Percentiles rank a stretch among this genome's conserved stretches.
These are phyloP conservation scores for Brachionus plicatilis DNA, from an alignment of 1,140 invertebrate genomes.

Conservation along the genomic window DNA sequence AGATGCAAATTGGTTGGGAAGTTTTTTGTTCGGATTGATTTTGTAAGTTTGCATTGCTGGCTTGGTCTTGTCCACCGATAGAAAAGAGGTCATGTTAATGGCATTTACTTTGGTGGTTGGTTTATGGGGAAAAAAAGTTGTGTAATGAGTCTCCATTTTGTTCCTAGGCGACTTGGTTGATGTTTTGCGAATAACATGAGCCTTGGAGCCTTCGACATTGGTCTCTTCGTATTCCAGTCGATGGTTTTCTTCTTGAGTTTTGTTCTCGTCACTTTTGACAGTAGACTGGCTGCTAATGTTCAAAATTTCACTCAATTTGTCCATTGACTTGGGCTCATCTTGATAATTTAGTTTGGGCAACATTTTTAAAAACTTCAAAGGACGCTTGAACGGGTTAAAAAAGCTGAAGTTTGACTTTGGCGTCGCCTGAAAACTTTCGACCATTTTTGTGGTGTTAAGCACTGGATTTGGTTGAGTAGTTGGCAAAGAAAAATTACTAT, in stretches of 20 bases:
- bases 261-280: background rate
- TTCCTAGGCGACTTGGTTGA: background rate
- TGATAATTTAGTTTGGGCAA: background rate
- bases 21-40: constrained; percentile 25
- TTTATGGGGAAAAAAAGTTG: constrained; percentile 17
- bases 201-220: background rate
- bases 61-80: constrained; percentile 16
- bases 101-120: background rate
- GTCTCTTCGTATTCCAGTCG: background rate
- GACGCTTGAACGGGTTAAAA: background rate
- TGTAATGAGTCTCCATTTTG: background rate
- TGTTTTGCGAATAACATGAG: background rate
- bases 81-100: background rate
- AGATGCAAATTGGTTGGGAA: constrained; percentile 37
- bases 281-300: background rate
- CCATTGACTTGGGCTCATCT: background rate
- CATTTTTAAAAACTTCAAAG: constrained; percentile 21
- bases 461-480: background rate
- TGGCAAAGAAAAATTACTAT: constrained; percentile 1
- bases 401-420: background rate
- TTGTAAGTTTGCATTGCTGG: constrained; percentile 34
- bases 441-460: background rate
- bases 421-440: background rate
- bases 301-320: background rate
- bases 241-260: background rate